Percentiles rank a stretch among this genome's conserved stretches.
Conservation (phyloP, 2,888 invertebrate species). For the Ariolimax columbianus region DNA sequence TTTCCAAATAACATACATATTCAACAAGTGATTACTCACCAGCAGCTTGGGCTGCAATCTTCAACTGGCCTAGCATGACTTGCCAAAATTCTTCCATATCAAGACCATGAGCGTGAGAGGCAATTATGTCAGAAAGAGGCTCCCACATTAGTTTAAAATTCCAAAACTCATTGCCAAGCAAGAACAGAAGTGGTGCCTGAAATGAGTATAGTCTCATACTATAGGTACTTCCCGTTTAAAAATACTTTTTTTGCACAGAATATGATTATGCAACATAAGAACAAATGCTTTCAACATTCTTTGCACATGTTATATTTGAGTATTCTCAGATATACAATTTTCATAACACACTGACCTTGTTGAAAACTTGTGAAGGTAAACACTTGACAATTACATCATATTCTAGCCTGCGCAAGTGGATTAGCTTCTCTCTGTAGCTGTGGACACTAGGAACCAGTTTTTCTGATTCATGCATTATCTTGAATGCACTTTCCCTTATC, state of each 20-base stretch:
- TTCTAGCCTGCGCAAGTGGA: slow-evolving; percentile 86
- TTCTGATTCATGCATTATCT: slow-evolving; percentile 85
- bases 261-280: background rate
- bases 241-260: too few species aligned
- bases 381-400: slow-evolving; percentile 52
- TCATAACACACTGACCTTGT: slow-evolving; percentile 54
- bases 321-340: too few species aligned
- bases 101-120: slow-evolving; percentile 84
- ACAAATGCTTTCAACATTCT: background rate
- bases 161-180: slow-evolving; percentile 88
- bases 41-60: slow-evolving; percentile 78
- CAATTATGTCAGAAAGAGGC: slow-evolving; percentile 87
- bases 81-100: slow-evolving; percentile 77
- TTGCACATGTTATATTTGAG: background rate
- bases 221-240: background rate
- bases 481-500: slow-evolving; percentile 81
- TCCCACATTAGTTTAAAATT: slow-evolving; percentile 95
- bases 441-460: slow-evolving; percentile 85
- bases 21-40: slow-evolving; percentile 59
- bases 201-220: slow-evolving; percentile 33
- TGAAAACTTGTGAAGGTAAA: slow-evolving; percentile 52
- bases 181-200: slow-evolving; percentile 85
- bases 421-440: slow-evolving; percentile 88
- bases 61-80: slow-evolving; percentile 67
- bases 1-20: background rate